phyloP scores from a whole-genome alignment of 2,888 invertebrate species.

The Melinaea marsaeus region DNA sequence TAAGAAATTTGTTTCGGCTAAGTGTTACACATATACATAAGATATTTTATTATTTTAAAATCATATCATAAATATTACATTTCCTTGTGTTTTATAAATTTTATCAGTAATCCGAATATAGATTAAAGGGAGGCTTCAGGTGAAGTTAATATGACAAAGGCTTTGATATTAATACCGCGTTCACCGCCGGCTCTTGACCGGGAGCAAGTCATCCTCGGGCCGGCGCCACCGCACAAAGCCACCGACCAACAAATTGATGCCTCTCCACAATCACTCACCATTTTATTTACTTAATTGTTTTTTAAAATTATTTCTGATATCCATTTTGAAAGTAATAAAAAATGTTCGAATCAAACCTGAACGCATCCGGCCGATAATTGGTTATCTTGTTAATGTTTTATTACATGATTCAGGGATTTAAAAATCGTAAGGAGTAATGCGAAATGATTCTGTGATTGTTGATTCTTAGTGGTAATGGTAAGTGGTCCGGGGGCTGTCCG shows the following conservation, averaged over 20 bases:
- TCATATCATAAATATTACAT: no score
- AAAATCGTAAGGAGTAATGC: constrained; percentile 25
- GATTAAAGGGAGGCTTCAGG: background rate
- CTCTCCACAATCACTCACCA: constrained; percentile 41
- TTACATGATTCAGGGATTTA: background rate
- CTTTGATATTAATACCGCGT: constrained; percentile 25
- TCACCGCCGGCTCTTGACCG: constrained; percentile 33
- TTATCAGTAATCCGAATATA: background rate
- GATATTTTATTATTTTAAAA: no score
- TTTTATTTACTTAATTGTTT: constrained; percentile 40
- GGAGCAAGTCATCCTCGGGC: constrained; percentile 67
- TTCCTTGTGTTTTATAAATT: no score
- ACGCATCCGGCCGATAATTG: background rate
- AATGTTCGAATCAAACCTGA: background rate
- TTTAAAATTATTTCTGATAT: constrained; percentile 25
- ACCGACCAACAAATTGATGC: constrained; percentile 59
- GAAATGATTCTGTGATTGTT: constrained; percentile 40
- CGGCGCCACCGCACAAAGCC: constrained; percentile 56
- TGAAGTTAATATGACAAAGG: background rate
- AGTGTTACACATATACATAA: no score
- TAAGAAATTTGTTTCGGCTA: background rate
- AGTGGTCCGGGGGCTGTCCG: constrained; percentile 46
- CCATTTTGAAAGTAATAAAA: background rate
- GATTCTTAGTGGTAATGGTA: constrained; percentile 46
- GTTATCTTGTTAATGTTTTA: background rate